These are phyloP conservation scores for Lytechinus variegatus DNA, from an alignment of 35 echinoderm and acorn worm species.

Conservation along the genomic window DNA sequence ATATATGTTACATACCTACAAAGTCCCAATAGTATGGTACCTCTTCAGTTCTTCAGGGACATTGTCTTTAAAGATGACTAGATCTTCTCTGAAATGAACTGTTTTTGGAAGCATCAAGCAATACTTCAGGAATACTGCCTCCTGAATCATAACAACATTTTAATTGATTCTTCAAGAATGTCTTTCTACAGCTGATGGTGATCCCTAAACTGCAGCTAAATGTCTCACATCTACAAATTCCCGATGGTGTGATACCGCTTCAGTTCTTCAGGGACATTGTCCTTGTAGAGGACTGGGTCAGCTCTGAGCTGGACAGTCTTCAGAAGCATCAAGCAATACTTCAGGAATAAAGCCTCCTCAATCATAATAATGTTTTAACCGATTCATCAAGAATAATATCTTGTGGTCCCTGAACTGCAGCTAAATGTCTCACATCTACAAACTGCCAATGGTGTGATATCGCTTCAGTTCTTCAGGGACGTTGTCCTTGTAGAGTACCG, in stretches of 20 bases:
- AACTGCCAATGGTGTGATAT: constrained; percentile 85
- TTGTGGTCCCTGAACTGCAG: no score
- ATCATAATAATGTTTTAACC: no score
- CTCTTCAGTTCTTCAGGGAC: not conserved
- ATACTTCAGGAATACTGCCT: not conserved
- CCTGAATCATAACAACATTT: no score
- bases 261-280: not conserved
- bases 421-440: constrained; percentile 66
- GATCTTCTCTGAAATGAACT: constrained; percentile 85
- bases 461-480: constrained; percentile 84
- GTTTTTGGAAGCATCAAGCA: constrained; percentile 85
- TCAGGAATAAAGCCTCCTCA: no score
- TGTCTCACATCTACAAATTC: constrained; percentile 68
- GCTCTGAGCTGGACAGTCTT: constrained; percentile 82
- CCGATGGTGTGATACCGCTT: constrained; percentile 74
- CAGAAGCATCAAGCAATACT: constrained; percentile 88
- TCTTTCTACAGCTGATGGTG: not conserved
- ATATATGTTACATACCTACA: not conserved
- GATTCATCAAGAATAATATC: no score
- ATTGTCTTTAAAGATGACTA: constrained; percentile 76
- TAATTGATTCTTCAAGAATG: constrained; percentile 63
- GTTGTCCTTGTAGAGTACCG: constrained; percentile 88
- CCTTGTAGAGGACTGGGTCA: constrained; percentile 67
- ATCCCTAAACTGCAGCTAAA: no score
- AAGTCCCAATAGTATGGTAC: not conserved